Evolutionary conservation across 2,797 vertebrate genomes (phyloP).

Genomic region (Parambassis ranga): DNA sequence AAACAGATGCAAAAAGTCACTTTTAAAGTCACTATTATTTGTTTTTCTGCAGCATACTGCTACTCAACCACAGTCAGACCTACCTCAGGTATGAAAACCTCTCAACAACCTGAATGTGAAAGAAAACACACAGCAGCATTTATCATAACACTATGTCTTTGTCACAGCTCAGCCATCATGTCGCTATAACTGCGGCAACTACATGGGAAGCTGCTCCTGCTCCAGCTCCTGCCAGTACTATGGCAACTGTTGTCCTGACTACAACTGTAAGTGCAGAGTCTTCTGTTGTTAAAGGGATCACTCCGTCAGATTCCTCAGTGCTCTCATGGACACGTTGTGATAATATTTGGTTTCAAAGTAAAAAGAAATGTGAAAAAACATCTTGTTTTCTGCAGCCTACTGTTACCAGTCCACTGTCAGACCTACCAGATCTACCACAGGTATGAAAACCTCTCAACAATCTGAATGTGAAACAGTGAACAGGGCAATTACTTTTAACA

Average conservation of each 20-base stretch:
- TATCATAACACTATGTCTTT: too few relatives aligned
- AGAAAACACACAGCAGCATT: not conserved
- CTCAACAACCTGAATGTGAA: not conserved
- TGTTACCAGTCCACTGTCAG: too few relatives aligned
- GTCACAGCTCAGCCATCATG: slow-evolving; percentile 3
- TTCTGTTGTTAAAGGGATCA: not conserved
- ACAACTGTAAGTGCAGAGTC: slow-evolving; percentile 30
- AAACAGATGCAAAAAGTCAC: too few relatives aligned
- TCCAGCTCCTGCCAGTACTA: slow-evolving; percentile 32
- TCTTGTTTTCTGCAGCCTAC: too few relatives aligned
- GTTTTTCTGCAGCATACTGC: not conserved
- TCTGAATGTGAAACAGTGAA: too few relatives aligned
- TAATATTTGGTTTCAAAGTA: not conserved
- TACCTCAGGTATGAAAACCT: not conserved
- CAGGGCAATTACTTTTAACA: too few relatives aligned
- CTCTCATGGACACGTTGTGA: not conserved
- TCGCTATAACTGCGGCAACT: slow-evolving; percentile 6
- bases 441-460: too few relatives aligned
- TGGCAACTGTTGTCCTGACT: slow-evolving; percentile 62
- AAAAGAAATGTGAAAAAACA: too few relatives aligned
- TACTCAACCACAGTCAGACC: accelerated
- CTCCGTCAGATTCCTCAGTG: not conserved
- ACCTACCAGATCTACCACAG: too few relatives aligned
- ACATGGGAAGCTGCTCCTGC: slow-evolving; percentile 61
- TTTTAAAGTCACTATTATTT: not conserved